Evolutionary conservation across 2,797 vertebrate genomes (phyloP), one percentile per base, ranked within the genome.

Genomic region (Neopelma chrysocephalum): DNA sequence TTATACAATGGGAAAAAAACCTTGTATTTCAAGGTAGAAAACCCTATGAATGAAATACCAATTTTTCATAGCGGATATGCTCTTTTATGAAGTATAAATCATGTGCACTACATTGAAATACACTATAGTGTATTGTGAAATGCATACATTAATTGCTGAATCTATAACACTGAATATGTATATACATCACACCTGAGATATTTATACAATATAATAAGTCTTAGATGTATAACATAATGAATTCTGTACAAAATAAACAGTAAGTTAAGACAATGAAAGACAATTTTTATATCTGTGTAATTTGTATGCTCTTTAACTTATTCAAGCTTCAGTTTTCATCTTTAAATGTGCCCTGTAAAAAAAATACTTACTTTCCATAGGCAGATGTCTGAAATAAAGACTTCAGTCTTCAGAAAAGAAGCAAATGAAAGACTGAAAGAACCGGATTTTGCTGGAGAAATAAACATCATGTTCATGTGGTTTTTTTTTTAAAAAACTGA

Each of bases 371-470:
- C 80, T 93, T 84, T 78, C 80, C 90, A 61, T 82, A 92, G 95
- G 90, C 93, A 84, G 89, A 84, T 92, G 87, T 93, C 95, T 92
- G 89, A 97, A 97, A 96, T 96, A 97, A 97, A 97, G 84, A 93
- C 87, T 94, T 87, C 89, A 34, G 82, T 96, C 86, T 90, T 94
- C 95, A 94, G 92, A 90, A 90, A 93, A 95, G 87, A 69, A 95
- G 83, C 92, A 95, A 89, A 90, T 94, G 97, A 97, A 93, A 96
- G 96, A 95, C 89, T 97, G 95, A 97, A 83, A 87, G 84, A 77
- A 92, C 48, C 11, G 62, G 29, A 96, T 96, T 96, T 96, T 97
- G 92, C 97, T 94, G 77, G 91, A 96, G 81, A 96, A 97, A 98
- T 97, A 98, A 98, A 98, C 53, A 45, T 56, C 47, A 92, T 85